These are phyloP conservation scores for Meriones unguiculatus DNA, from an alignment of 2,113 vertebrate genomes.

Conservation along the genomic window DNA sequence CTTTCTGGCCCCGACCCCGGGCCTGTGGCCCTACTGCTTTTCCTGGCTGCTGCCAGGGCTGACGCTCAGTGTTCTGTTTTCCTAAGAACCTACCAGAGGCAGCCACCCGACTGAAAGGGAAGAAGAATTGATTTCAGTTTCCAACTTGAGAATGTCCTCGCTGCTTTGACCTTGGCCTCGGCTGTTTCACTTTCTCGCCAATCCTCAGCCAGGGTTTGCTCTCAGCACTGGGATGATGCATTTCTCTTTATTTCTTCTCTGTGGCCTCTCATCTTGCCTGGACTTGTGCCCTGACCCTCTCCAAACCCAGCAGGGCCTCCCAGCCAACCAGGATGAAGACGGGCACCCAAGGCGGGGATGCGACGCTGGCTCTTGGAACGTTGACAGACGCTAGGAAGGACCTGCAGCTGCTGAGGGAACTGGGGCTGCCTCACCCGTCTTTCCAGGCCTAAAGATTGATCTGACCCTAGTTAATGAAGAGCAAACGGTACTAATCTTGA, in stretches of 20 bases:
- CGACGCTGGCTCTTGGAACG: slow-evolving; percentile 30
- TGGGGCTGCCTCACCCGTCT: neutral
- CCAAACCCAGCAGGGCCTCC: slow-evolving; percentile 64
- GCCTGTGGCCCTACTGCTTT: neutral
- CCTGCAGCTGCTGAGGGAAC: slow-evolving; percentile 7
- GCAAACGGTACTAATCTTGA: neutral
- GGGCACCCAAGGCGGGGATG: slow-evolving; percentile 36
- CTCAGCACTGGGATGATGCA: slow-evolving; percentile 63
- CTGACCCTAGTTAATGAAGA: slow-evolving; percentile 55
- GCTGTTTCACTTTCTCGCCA: slow-evolving; percentile 68
- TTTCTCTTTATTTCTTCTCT: slow-evolving; percentile 64
- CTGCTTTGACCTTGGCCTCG: slow-evolving; percentile 70
- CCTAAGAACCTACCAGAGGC: slow-evolving; percentile 44
- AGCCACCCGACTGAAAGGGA: slow-evolving; percentile 67
- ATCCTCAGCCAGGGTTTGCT: slow-evolving; percentile 57
- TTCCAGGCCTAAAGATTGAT: slow-evolving; percentile 34
- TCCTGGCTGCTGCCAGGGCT: neutral
- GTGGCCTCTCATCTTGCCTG: slow-evolving; percentile 73
- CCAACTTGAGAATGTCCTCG: slow-evolving; percentile 66
- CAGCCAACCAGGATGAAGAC: slow-evolving; percentile 53
- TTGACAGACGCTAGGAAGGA: slow-evolving; percentile 9
- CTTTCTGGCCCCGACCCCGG: neutral
- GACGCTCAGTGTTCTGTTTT: neutral
- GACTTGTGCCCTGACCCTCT: slow-evolving; percentile 70
- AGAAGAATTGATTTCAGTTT: slow-evolving; percentile 79